phyloP scores from a whole-genome alignment of 2,888 invertebrate species.

The Andrena praecox region DNA sequence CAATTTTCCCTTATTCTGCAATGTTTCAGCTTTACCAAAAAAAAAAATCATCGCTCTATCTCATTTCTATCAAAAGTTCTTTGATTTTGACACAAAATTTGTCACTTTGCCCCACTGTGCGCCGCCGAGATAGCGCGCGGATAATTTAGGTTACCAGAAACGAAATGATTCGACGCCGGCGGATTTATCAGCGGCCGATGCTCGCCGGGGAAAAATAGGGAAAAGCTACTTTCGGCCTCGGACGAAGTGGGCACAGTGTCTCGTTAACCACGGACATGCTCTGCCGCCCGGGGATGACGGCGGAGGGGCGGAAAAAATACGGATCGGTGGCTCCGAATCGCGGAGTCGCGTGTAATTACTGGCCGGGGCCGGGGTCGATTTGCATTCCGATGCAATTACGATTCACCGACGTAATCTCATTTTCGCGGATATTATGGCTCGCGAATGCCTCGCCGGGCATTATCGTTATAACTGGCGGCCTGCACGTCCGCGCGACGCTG shows the following conservation, averaged over 20 bases:
- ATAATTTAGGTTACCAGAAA: slow-evolving; percentile 39
- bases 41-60: too few relatives aligned
- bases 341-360: slow-evolving; percentile 53
- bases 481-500: slow-evolving; percentile 16
- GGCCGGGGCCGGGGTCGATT: slow-evolving; percentile 38
- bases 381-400: slow-evolving; percentile 65
- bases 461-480: slow-evolving; percentile 32
- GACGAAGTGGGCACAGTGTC: slow-evolving; percentile 9
- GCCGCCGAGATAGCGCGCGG: slow-evolving; percentile 3
- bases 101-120: too few relatives aligned
- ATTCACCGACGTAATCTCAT: slow-evolving; percentile 56
- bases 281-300: background rate
- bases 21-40: too few relatives aligned
- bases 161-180: background rate
- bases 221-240: slow-evolving; percentile 2
- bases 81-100: too few relatives aligned
- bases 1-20: too few relatives aligned
- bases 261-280: slow-evolving; percentile 11
- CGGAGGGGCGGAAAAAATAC: background rate
- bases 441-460: slow-evolving; percentile 4
- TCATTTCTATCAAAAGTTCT: too few relatives aligned
- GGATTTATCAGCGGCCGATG: slow-evolving; percentile 35
- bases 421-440: slow-evolving; percentile 42
- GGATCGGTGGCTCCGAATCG: slow-evolving; percentile 30
- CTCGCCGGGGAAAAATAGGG: background rate